Evolutionary conservation across 2,888 invertebrate genomes (phyloP).

Genomic region (Limnephilus auricula): DNA sequence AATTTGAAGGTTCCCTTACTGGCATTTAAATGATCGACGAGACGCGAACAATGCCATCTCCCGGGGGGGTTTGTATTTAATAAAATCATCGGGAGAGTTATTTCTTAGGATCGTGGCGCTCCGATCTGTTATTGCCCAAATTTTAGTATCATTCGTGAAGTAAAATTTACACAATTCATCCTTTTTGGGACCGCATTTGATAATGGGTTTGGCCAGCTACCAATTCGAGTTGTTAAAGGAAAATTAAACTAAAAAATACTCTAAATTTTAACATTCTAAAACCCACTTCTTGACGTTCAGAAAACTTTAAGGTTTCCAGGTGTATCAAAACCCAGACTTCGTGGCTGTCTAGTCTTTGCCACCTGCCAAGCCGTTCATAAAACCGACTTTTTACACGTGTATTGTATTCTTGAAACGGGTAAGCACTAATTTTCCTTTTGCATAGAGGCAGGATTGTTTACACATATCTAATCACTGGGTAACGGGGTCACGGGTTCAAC

Average conservation of each 20-base stretch:
- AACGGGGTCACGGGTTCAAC: neutral
- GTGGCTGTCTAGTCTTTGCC: neutral
- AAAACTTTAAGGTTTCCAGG: neutral
- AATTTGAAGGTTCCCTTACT: constrained; percentile 43
- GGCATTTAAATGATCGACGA: constrained; percentile 49
- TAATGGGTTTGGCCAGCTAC: neutral
- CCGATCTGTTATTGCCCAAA: constrained; percentile 39
- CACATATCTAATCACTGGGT: neutral
- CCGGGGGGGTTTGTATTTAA: constrained; percentile 24
- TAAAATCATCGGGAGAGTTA: constrained; percentile 5
- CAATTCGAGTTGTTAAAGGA: neutral
- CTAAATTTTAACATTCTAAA: no score
- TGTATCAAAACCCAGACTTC: neutral
- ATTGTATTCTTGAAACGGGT: neutral
- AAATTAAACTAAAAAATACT: neutral
- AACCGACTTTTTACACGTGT: neutral
- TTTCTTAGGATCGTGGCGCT: constrained; percentile 26
- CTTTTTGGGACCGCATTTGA: neutral
- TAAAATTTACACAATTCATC: constrained; percentile 24
- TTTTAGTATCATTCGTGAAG: constrained; percentile 42
- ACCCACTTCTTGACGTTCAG: neutral
- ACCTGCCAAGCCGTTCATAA: neutral
- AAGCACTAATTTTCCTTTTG: neutral
- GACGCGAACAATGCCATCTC: constrained; percentile 46
- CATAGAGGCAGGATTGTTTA: neutral